Percentiles rank a stretch among this genome's conserved stretches.
These are phyloP conservation scores for Triplophysa dalaica DNA, from an alignment of 2,113 vertebrate species.

Conservation along the genomic window DNA sequence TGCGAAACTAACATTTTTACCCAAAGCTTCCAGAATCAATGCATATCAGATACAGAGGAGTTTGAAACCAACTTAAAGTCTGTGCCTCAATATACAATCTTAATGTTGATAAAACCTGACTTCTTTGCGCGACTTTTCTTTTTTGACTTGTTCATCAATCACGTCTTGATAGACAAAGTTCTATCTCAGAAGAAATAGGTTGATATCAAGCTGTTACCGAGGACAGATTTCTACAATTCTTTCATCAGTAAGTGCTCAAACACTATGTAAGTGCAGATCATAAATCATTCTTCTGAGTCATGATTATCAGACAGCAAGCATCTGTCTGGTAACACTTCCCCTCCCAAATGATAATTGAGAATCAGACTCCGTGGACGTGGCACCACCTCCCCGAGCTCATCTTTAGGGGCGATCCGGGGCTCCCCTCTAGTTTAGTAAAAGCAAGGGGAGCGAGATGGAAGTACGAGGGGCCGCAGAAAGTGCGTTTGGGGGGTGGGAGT, in stretches of 20 bases:
- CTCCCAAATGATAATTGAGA: constrained; percentile 39
- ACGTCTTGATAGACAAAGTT: constrained; percentile 34
- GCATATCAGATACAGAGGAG: too few species aligned
- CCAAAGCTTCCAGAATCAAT: too few species aligned
- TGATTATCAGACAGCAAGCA: constrained; percentile 38
- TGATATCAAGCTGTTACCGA: constrained; percentile 3
- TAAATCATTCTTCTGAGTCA: constrained; percentile 37
- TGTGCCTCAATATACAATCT: neutral
- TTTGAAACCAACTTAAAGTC: neutral
- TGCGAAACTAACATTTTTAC: too few species aligned
- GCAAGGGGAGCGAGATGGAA: constrained; percentile 20
- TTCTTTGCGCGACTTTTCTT: neutral
- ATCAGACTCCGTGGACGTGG: constrained; percentile 24
- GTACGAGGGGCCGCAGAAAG: neutral
- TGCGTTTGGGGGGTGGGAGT: constrained; percentile 7
- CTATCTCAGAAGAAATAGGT: constrained; percentile 16
- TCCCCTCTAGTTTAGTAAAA: neutral
- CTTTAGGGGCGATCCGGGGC: neutral
- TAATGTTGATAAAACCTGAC: constrained; percentile 1
- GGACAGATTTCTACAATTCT: constrained; percentile 22
- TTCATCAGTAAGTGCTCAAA: constrained; percentile 36
- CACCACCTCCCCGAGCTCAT: constrained; percentile 28
- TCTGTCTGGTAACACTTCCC: constrained; percentile 38
- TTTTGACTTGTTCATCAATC: constrained; percentile 1
- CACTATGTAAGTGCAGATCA: constrained; percentile 27